These are phyloP conservation scores for Siniperca chuatsi DNA, from an alignment of 2,113 vertebrate species.

Conservation along the genomic window DNA sequence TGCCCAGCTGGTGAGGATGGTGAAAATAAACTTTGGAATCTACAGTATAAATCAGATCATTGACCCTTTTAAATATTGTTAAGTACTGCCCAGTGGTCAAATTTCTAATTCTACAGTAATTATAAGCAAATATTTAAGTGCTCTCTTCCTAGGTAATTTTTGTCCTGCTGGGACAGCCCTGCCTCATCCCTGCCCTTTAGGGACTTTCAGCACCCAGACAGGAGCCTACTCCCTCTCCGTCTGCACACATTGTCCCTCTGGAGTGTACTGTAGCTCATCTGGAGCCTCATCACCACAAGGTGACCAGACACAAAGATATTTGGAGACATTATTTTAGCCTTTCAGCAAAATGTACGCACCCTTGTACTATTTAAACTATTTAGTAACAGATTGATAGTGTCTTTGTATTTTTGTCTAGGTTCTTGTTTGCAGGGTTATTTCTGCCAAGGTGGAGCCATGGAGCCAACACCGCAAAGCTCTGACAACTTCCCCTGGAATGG, in stretches of 20 bases:
- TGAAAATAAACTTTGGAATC: not conserved
- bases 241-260: conserved; percentile 89
- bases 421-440: conserved; percentile 89
- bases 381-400: not conserved
- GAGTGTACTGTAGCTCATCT: conserved; percentile 86
- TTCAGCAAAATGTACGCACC: not conserved
- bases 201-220: conserved; percentile 84
- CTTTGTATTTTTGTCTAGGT: conserved; percentile 75
- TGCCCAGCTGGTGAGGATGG: conserved; percentile 87
- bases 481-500: conserved; percentile 81
- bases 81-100: not conserved
- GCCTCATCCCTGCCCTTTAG: conserved; percentile 87
- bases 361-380: not conserved
- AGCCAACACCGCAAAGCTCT: conserved; percentile 80
- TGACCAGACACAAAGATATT: conserved; percentile 51
- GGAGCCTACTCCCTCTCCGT: conserved; percentile 78
- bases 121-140: conserved; percentile 5
- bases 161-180: conserved; percentile 82
- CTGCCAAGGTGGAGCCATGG: conserved; percentile 87
- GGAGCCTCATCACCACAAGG: conserved; percentile 89
- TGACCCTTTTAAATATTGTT: not conserved
- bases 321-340: not conserved
- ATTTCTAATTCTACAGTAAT: not conserved
- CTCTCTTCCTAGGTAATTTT: conserved; percentile 84
- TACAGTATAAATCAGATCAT: not conserved